Evolutionary conservation across 2,113 vertebrate genomes (phyloP), one percentile per base, ranked within the genome.

Genomic region (Ammospiza caudacuta): DNA sequence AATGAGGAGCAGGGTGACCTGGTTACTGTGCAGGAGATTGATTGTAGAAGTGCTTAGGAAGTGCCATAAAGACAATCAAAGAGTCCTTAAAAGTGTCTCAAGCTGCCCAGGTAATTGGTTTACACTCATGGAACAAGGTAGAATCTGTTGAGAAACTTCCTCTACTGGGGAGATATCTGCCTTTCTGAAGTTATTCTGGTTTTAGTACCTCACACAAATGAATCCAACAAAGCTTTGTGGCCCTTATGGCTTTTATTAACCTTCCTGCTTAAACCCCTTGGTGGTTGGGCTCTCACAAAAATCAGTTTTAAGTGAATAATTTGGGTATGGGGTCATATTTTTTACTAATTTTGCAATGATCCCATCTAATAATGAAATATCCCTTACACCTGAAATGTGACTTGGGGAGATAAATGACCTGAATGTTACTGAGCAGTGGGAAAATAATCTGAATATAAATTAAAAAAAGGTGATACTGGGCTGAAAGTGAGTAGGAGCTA

Each of bases 101-200:
- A 4, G 55, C 37, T 74, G 1, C 52, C 39, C 37, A 51, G 31
- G 9, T 55, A 43, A 41, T 76, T 62, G 37, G 19, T 87, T 55
- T 35, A 4, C 17, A 12, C 49, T 82, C 9, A 0, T 22, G 39
- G 73, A 78, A 52, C 3, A 0, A 6, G 11, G n/a, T 12, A 24
- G 51, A 62, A 24, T 55, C 62, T 37, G 1, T 0, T 59, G 52
- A 52, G 77, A 57, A 81, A 9, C 24, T 31, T 83, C 46, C 62
- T 90, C 61, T 91, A 4, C 54, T 85, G 87, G 67, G 35, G 82
- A 80, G 20, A 83, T 89, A 29, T 41, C 64, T 81, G 9, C 57
- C 17, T 89, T 58, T 58, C 33, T 93, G 52, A 39, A 37, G n/a
- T 31, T 35, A 29, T 15, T 73, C 28, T 70, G 63, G 14, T 74